Evolutionary conservation across 1,140 invertebrate genomes (phyloP).

Genomic region (Leptopilina clavipes): DNA sequence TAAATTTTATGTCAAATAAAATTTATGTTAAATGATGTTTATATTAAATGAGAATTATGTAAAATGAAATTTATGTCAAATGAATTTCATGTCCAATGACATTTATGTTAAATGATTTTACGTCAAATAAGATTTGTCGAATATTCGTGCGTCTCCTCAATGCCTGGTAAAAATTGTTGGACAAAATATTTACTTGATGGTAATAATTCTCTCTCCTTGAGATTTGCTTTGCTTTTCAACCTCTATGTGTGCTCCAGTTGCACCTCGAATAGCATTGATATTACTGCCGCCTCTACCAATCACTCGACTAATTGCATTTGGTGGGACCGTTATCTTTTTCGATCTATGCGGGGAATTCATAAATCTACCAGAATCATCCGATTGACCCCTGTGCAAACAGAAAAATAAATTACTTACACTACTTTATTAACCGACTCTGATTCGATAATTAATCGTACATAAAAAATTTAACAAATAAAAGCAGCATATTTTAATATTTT

Average conservation of each 20-base stretch:
- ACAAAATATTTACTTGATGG: conserved; percentile 88
- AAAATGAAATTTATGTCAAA: no score
- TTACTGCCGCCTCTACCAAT: conserved; percentile 97
- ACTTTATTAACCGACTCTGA: neutral
- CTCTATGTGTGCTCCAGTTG: conserved; percentile 97
- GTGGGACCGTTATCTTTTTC: conserved; percentile 93
- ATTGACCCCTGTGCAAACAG: conserved; percentile 65
- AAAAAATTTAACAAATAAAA: neutral
- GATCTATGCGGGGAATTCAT: conserved; percentile 75
- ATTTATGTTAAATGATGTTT: no score
- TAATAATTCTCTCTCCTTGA: conserved; percentile 94
- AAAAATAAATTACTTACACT: conserved; percentile 22
- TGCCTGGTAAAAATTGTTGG: no score
- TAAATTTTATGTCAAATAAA: no score
- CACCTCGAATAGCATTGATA: conserved; percentile 96
- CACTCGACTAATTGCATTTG: conserved; percentile 95
- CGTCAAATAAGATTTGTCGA: no score
- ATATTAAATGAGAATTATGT: no score
- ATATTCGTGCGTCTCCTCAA: no score
- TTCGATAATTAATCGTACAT: neutral
- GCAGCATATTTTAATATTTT: no score
- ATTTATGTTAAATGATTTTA: no score
- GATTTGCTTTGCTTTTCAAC: conserved; percentile 97
- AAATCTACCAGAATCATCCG: conserved; percentile 71
- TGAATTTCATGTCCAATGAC: no score